phyloP scores from a whole-genome alignment of 2,888 invertebrate genomes.

The Lasioglossum malachurum region DNA sequence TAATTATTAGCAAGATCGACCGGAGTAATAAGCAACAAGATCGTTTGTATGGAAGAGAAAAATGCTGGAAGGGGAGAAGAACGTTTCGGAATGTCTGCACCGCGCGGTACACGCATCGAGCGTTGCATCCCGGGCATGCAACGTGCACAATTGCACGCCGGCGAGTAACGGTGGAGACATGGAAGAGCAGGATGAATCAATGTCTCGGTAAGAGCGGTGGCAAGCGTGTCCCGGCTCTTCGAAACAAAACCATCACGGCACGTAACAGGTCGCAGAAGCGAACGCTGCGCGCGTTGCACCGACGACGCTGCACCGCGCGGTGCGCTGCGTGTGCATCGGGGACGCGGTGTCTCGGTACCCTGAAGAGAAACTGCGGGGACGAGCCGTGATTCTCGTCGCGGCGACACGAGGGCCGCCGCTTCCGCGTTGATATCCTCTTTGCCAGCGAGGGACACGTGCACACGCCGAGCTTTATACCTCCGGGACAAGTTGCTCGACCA shows the following conservation, averaged over 20 bases:
- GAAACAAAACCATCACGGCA: slow-evolving; percentile 68
- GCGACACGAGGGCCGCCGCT: slow-evolving; percentile 63
- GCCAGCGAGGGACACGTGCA: slow-evolving; percentile 64
- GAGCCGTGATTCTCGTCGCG: slow-evolving; percentile 66
- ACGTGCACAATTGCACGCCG: slow-evolving; percentile 46
- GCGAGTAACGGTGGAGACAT: slow-evolving; percentile 68
- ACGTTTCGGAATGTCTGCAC: background rate
- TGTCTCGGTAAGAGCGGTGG: slow-evolving; percentile 73
- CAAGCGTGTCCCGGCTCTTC: slow-evolving; percentile 59
- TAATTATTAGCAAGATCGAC: too few species aligned
- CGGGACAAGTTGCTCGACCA: slow-evolving; percentile 58
- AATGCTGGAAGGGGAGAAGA: background rate
- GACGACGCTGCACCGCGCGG: background rate
- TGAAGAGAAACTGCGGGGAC: slow-evolving; percentile 63
- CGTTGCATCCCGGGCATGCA: slow-evolving; percentile 1
- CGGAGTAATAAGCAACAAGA: too few species aligned
- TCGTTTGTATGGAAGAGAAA: too few species aligned
- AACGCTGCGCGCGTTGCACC: slow-evolving; percentile 33
- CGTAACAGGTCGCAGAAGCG: slow-evolving; percentile 64
- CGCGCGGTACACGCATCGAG: background rate
- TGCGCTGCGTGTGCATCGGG: slow-evolving; percentile 14
- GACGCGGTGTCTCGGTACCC: slow-evolving; percentile 26
- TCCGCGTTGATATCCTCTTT: slow-evolving; percentile 71
- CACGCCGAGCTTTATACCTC: slow-evolving; percentile 52
- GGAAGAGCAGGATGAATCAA: slow-evolving; percentile 79